Evolutionary conservation across 2,888 invertebrate genomes (phyloP).

Genomic region (Heliconius ethilla): DNA sequence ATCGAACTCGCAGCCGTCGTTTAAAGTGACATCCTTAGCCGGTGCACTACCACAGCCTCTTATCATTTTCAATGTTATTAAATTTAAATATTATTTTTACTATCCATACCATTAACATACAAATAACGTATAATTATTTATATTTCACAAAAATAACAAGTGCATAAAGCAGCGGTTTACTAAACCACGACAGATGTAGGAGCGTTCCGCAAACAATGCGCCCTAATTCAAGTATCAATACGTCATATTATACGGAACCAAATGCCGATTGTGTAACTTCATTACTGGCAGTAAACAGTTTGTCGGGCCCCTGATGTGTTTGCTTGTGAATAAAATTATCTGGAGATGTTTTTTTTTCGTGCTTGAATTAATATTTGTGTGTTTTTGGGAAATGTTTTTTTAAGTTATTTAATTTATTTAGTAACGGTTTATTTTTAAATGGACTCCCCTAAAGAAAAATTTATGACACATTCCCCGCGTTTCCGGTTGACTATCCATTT

Average conservation of each 20-base stretch:
- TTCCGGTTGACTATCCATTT: no score
- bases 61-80: background rate
- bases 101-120: background rate
- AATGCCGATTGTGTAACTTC: slow-evolving; percentile 66
- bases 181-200: slow-evolving; percentile 72
- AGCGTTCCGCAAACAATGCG: slow-evolving; percentile 68
- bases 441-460: no score
- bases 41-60: background rate
- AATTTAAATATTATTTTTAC: background rate
- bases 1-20: background rate
- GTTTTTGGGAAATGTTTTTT: background rate
- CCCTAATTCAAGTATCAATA: slow-evolving; percentile 72
- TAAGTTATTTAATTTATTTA: background rate
- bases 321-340: slow-evolving; percentile 17
- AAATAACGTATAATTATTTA: slow-evolving; percentile 20
- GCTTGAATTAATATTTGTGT: background rate
- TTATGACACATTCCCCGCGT: no score
- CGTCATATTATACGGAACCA: slow-evolving; percentile 65
- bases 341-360: background rate
- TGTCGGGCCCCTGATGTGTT: slow-evolving; percentile 35
- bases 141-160: slow-evolving; percentile 37
- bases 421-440: background rate
- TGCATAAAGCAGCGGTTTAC: slow-evolving; percentile 40
- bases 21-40: background rate
- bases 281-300: slow-evolving; percentile 50